These are phyloP conservation scores for Ariopsis seemanni DNA, from an alignment of 2,113 vertebrate species.

Conservation along the genomic window DNA sequence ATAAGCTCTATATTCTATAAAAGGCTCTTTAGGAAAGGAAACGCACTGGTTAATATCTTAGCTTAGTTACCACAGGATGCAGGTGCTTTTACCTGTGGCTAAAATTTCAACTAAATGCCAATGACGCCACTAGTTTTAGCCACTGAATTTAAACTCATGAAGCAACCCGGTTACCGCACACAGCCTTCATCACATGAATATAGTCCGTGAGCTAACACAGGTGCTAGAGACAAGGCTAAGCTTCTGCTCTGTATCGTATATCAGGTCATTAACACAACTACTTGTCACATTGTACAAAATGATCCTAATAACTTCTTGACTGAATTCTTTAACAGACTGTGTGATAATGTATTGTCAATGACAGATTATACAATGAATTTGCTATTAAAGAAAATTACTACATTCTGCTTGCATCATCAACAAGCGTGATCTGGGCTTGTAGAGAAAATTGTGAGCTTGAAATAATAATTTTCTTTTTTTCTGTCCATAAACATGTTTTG, in stretches of 20 bases:
- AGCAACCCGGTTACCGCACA: too few relatives aligned
- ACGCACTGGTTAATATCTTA: background rate
- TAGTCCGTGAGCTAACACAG: background rate
- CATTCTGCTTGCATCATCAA: background rate
- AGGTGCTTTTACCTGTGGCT: background rate
- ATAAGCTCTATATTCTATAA: background rate
- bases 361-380: background rate
- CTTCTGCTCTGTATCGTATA: background rate
- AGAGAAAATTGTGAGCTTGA: background rate
- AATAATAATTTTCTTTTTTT: background rate
- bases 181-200: background rate
- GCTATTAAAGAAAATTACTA: background rate
- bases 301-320: background rate
- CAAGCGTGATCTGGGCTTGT: background rate
- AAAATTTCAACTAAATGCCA: background rate
- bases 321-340: background rate
- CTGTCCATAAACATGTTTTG: background rate
- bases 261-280: background rate
- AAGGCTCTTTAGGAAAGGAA: background rate
- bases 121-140: background rate
- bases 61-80: background rate
- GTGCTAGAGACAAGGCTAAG: background rate
- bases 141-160: too few relatives aligned
- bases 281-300: background rate
- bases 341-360: background rate